Base-by-base conservation (phyloP, 2,888 invertebrate genomes). In the Gryllus longicercus region DNA sequence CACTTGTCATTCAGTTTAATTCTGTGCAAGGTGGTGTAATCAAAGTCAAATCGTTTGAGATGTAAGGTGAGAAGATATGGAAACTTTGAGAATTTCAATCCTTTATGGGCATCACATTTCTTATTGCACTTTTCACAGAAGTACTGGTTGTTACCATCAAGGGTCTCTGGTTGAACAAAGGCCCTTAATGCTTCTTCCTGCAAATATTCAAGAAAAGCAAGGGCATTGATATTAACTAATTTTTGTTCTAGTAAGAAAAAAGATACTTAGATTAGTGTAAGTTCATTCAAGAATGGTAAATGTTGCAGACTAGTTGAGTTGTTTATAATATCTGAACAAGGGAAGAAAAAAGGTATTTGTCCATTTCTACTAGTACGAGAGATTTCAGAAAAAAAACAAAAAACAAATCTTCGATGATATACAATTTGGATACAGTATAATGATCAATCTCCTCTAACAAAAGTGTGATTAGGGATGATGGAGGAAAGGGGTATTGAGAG, bases 21-120 rank as follows among this genome's bases (percentile, higher is more conserved):
- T 83, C 96, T 89, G 85, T 95, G 93, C 89, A 94, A 92, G 11
- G 94, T 94, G 83, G 90, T 91, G 85, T 95, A 95, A 87, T 96
- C 96, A 86, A 96, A 96, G 88, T 96, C 96, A 86, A 96, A 96
- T 82, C 96, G 90, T 86, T 96, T 96, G 84, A 97, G 88, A 86
- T 96, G 96, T 83, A 97, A 88, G 0, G 95, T 95, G 77, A 96
- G 88, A 82, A 97, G 89, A 86, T 96, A 96, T 0, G 96, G 96
- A 86, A 96, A 95, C 83, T 93, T 92, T 25, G 92, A 91, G 86
- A 96, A 96, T 86, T 95, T 95, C 78, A 96, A 88, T 74, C 96
- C 96, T 88, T 96, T 96, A 85, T 96, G 95, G 21, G 96, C 96
- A 86, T 96, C 93, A 86, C 95, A 95, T 85, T 95, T 95, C 86